Conservation (phyloP, 2,113 vertebrate species). For the Chiloscyllium plagiosum region DNA sequence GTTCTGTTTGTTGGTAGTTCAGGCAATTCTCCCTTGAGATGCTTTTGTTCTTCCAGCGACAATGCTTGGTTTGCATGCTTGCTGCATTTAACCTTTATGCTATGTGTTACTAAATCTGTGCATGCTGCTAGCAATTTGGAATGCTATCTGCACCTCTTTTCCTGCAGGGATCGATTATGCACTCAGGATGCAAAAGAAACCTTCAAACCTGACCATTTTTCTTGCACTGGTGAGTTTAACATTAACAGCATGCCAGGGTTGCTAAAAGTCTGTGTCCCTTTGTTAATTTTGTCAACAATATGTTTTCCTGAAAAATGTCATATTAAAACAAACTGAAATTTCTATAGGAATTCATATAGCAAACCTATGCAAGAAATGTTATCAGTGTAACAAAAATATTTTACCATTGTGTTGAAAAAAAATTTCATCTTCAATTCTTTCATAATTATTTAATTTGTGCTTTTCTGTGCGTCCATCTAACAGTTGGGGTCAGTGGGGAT, state of each 20-base stretch:
- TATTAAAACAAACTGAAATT: too few species aligned
- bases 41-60: neutral
- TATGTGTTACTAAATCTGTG: neutral
- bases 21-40: neutral
- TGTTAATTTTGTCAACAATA: neutral
- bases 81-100: neutral
- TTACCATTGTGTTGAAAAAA: neutral
- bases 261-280: neutral
- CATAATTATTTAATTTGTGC: neutral
- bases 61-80: neutral
- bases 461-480: neutral
- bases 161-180: slow-evolving; percentile 55
- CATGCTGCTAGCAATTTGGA: neutral
- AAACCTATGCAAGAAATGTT: neutral
- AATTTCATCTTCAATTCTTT: neutral
- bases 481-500: neutral
- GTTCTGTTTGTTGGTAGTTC: neutral
- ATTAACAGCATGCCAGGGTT: neutral
- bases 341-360: neutral
- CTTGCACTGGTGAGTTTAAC: slow-evolving; percentile 55
- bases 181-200: slow-evolving; percentile 46
- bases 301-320: neutral
- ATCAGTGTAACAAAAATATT: neutral
- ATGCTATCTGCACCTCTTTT: slow-evolving; percentile 39
- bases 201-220: slow-evolving; percentile 40